Evolutionary conservation across 2,888 invertebrate species (phyloP).

Genomic region (Drosophila greeni): DNA sequence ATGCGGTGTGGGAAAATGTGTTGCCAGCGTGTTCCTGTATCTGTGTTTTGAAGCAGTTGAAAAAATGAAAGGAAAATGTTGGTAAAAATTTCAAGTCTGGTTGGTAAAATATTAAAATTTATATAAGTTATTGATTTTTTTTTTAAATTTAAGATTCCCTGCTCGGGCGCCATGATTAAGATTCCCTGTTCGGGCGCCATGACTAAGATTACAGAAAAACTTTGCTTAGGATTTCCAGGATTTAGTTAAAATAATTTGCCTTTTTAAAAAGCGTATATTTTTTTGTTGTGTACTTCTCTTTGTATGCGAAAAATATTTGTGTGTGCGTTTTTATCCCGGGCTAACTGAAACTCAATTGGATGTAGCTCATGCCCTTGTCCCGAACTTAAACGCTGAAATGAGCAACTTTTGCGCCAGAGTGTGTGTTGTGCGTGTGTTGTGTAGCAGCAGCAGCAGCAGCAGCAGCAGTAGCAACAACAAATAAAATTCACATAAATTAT

Average conservation of each 20-base stretch:
- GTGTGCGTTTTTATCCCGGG: conserved; percentile 41
- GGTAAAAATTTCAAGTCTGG: no score
- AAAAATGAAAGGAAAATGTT: background rate
- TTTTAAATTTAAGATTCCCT: no score
- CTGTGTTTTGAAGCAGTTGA: background rate
- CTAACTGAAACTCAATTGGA: conserved; percentile 70
- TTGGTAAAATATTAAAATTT: no score
- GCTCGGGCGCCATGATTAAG: no score
- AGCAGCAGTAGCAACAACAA: conserved; percentile 33
- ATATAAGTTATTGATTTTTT: no score
- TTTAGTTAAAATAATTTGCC: background rate
- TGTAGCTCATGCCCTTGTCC: conserved; percentile 67
- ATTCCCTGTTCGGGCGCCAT: no score
- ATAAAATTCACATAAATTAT: conserved; percentile 69
- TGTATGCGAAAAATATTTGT: conserved; percentile 19
- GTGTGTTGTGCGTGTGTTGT: conserved; percentile 25
- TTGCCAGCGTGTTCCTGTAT: conserved; percentile 17
- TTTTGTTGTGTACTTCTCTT: background rate
- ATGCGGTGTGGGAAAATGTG: conserved; percentile 33
- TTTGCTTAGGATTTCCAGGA: background rate
- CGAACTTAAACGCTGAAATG: conserved; percentile 70
- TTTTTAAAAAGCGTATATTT: background rate
- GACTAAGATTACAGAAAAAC: background rate
- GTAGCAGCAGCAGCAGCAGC: no score
- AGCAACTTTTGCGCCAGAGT: conserved; percentile 62